Base-by-base conservation (phyloP, 2,113 vertebrate species). In the Dendrocopos noguchii region DNA sequence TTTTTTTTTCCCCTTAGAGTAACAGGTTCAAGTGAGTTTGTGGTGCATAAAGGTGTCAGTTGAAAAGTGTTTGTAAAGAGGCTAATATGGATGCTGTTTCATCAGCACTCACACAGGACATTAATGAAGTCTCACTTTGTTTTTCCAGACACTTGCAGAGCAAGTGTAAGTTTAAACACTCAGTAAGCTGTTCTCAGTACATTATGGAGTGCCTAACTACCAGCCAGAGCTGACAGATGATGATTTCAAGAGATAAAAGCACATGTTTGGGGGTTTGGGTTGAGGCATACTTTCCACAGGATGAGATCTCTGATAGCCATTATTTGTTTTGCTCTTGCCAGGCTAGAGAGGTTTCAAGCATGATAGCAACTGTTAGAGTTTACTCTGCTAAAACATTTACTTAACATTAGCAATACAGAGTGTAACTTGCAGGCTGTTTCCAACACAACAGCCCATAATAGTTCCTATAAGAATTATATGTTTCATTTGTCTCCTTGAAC, bases 201-300 rank as follows among this genome's bases (percentile, higher is more conserved):
- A 7, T 39, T 63, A 36, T 17, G 36, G 39, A 89, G 34, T 22
- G 24, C 28, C 66, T 89, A 85, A 80, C 13, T 36, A 70, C 50
- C 0, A 1, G 75, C 63, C 59, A 83, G 67, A 80, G 60, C 68
- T 94, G 87, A 78, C 68, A 93, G 60, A 73, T 88, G 52, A 74
- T 80, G 79, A 94, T 83, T 90, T 90, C 24, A 63, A 67, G 65
- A 93, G 94, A 94, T 83, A 95, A 94, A 87, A 93, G 28, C 28
- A 22, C 56, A 53, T 77, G 29, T 77, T 77, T 83, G 47, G 90
- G 55, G 72, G 34, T 59, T 95, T 91, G 76, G 64, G 85, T 74
- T 85, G 91, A 95, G 42, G n/a, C 84, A 53, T 74, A 85, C 25
- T 95, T 96, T 96, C 90, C 94, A 94, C 87, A 87, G 90, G 76